phyloP scores from a whole-genome alignment of 2,113 vertebrate genomes.

The Lathamus discolor region DNA sequence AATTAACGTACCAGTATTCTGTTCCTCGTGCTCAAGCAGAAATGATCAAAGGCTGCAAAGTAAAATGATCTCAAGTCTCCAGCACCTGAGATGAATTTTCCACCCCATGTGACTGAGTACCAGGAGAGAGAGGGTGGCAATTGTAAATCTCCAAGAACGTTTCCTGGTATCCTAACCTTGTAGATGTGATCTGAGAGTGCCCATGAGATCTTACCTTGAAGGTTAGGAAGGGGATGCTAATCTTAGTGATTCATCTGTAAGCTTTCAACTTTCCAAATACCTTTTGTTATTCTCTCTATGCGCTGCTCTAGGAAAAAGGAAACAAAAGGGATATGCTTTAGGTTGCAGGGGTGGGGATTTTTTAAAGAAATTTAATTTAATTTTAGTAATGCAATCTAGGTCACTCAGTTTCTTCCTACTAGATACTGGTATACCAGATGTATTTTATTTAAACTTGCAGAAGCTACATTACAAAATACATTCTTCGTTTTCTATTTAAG shows the following conservation, averaged over 20 bases:
- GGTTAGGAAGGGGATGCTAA: not conserved
- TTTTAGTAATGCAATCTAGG: not conserved
- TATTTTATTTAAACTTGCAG: not conserved
- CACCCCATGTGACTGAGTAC: not conserved
- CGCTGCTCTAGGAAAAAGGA: not conserved
- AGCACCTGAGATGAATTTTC: not conserved
- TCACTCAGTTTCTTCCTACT: not conserved
- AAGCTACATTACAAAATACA: not conserved
- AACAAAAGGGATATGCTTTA: not conserved
- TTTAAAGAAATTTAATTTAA: not conserved
- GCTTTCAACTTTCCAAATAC: not conserved
- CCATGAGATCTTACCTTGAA: not conserved
- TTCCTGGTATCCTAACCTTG: not conserved
- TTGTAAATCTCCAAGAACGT: not conserved
- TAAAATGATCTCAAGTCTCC: not conserved
- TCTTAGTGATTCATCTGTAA: not conserved
- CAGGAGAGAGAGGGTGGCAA: not conserved
- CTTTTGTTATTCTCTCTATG: not conserved
- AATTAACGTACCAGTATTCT: not conserved
- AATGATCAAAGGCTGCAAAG: not conserved
- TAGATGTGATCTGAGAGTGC: not conserved
- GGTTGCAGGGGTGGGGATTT: not conserved
- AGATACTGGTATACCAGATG: not conserved
- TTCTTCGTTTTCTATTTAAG: not conserved
- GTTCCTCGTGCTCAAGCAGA: not conserved